Base-by-base conservation (phyloP, 2,888 invertebrate genomes). In the Drosophila stalkeri region DNA sequence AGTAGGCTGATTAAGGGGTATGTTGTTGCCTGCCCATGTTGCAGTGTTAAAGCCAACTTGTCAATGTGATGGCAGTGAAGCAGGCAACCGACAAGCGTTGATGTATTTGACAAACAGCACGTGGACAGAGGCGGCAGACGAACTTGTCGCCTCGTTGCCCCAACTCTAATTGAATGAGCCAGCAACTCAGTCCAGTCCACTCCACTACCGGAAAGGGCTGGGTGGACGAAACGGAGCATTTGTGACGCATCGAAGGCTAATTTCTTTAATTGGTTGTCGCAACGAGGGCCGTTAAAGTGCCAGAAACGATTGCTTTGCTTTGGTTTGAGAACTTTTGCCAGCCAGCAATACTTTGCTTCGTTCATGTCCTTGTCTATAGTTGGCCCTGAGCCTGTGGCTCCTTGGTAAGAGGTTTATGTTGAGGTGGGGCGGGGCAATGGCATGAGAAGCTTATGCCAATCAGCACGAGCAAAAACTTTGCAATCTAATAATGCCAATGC, bases 401-500 rank as follows among this genome's bases (percentile, higher is more conserved):
- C 16, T 5, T 35, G 37, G 18, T 54, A 54, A 54, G 52, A 54
- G 52, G 52, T 35, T 54, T 54, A 54, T 33, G 18, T 18, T 8
- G 27, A n/a, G n/a, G n/a, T n/a, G n/a, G n/a, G n/a, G n/a, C n/a
- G 47, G 31, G 46, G 14, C 18, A 18, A 11, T 18, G 9, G 51
- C 14, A 12, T 43, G 47, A 44, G 44, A 16, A 62, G 59, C 47
- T 64, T 72, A 70, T 72, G 72, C 64, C 89, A 84, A 84, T 86
- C 86, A 89, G 86, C 72, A 74, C 74, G 67, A 72, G 59, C 55
- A 68, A 72, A 89, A 87, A 89, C 66, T 91, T 89, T 81, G 64
- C 61, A 89, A 89, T 90, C 91, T 89, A 91, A 89, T 89, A 89
- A 89, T 77, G 80, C 73, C 84, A 80, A 86, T 86, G 84, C 77